These are phyloP conservation scores for Apodemia mormo DNA, from an alignment of 2,888 invertebrate genomes.

Conservation along the genomic window DNA sequence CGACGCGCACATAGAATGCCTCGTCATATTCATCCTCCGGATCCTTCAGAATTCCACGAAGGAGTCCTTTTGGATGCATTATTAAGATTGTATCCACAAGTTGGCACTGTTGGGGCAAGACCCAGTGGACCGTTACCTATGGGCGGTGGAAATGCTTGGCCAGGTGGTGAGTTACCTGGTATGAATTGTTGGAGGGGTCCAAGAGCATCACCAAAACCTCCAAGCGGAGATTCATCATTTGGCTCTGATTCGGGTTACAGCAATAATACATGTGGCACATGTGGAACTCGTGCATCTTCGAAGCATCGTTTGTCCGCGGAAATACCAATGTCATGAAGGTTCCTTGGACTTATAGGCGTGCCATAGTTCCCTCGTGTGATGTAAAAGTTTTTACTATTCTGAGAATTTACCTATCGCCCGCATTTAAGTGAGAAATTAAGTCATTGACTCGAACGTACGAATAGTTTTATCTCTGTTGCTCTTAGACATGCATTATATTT, in stretches of 20 bases:
- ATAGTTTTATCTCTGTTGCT: not conserved
- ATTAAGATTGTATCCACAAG: slow-evolving; percentile 86
- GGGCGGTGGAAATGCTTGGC: slow-evolving; percentile 86
- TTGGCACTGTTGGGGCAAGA: slow-evolving; percentile 84
- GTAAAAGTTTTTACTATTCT: slow-evolving; percentile 17
- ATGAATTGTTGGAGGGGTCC: slow-evolving; percentile 83
- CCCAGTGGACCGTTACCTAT: slow-evolving; percentile 67
- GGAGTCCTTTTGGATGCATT: slow-evolving; percentile 89
- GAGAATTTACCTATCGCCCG: not conserved
- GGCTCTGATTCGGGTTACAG: slow-evolving; percentile 94
- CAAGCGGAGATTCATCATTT: slow-evolving; percentile 88
- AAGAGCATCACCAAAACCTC: slow-evolving; percentile 81
- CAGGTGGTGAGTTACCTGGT: slow-evolving; percentile 83
- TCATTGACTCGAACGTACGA: not conserved
- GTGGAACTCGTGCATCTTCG: slow-evolving; percentile 82
- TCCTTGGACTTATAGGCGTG: slow-evolving; percentile 48
- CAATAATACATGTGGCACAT: slow-evolving; percentile 88
- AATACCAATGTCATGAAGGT: slow-evolving; percentile 76
- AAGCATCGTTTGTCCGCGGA: slow-evolving; percentile 74
- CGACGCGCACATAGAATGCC: slow-evolving; percentile 71
- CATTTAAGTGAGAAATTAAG: not conserved
- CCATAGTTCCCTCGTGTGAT: slow-evolving; percentile 46
- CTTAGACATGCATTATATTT: not conserved
- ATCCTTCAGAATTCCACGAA: slow-evolving; percentile 90
- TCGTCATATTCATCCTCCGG: slow-evolving; percentile 84